Conservation (phyloP, 1,140 invertebrate species). For the Drosophila saltans region DNA sequence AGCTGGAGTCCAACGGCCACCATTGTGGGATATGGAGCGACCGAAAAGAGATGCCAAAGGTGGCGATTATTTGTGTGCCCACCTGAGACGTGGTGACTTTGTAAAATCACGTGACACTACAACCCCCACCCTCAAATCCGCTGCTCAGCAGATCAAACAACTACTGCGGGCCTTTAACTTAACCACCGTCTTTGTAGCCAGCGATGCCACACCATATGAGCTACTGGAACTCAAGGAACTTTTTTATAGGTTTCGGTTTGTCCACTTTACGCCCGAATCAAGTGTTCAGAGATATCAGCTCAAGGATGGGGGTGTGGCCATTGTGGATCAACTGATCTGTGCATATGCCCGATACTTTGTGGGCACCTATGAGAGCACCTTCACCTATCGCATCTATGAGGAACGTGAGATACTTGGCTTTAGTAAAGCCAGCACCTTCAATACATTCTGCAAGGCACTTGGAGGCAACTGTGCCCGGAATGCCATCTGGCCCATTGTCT, state of each 20-base stretch:
- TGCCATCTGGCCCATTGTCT: slow-evolving; percentile 84
- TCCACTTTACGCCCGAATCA: slow-evolving; percentile 74
- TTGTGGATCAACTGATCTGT: slow-evolving; percentile 98
- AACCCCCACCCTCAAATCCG: slow-evolving; percentile 88
- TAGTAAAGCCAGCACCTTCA: slow-evolving; percentile 92
- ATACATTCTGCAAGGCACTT: slow-evolving; percentile 90
- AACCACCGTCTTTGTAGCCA: slow-evolving; percentile 90
- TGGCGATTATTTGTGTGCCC: slow-evolving; percentile 91
- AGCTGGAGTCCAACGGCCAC: slow-evolving; percentile 80
- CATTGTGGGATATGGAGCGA: slow-evolving; percentile 74
- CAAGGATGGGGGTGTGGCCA: slow-evolving; percentile 94
- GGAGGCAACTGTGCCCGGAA: slow-evolving; percentile 83
- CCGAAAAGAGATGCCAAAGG: slow-evolving; percentile 85
- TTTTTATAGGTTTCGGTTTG: slow-evolving; percentile 62
- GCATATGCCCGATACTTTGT: slow-evolving; percentile 93
- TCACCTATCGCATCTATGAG: slow-evolving; percentile 98
- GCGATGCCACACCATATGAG: slow-evolving; percentile 87
- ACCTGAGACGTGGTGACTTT: slow-evolving; percentile 93
- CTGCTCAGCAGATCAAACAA: slow-evolving; percentile 88
- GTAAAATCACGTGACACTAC: slow-evolving; percentile 86
- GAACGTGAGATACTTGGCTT: slow-evolving; percentile 97
- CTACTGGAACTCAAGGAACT: slow-evolving; percentile 74
- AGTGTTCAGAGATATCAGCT: slow-evolving; percentile 83
- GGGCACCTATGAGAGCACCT: slow-evolving; percentile 97
- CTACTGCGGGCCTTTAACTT: slow-evolving; percentile 86